phyloP scores from a whole-genome alignment of 2,113 vertebrate species.

The Formicarius rufipectus region DNA sequence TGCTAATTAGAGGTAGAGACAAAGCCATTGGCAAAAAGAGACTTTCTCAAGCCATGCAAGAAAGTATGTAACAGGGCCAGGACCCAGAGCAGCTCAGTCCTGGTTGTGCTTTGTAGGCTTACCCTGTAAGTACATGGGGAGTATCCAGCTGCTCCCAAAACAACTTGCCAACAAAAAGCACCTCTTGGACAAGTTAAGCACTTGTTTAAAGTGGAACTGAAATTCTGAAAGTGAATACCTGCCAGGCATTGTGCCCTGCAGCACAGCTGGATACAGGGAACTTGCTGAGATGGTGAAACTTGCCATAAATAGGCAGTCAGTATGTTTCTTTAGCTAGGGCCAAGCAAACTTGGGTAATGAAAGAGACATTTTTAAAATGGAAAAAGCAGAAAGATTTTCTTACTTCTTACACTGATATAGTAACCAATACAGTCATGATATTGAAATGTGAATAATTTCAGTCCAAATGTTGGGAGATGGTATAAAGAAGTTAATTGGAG shows the following conservation, averaged over 20 bases:
- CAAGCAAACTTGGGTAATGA: background rate
- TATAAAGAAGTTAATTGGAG: background rate
- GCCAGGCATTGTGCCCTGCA: background rate
- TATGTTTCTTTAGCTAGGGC: background rate
- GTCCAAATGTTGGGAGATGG: background rate
- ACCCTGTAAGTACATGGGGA: fast-evolving
- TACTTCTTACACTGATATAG: background rate
- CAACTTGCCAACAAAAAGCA: background rate
- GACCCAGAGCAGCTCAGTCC: background rate
- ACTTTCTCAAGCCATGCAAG: background rate
- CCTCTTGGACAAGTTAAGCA: background rate
- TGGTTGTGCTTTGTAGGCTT: background rate
- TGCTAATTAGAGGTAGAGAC: background rate
- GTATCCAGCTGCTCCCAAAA: background rate
- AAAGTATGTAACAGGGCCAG: background rate
- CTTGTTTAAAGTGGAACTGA: background rate
- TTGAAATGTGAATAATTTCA: background rate
- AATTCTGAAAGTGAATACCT: background rate
- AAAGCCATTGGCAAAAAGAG: background rate
- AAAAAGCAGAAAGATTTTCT: background rate
- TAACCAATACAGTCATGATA: background rate
- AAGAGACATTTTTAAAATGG: background rate
- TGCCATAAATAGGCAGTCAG: background rate
- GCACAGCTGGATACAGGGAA: background rate
- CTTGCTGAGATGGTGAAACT: background rate